A percentile compares a stretch with the other conserved stretches of the same genome.
Evolutionary conservation across 2,113 vertebrate genomes (phyloP).

Genomic region (Sprattus sprattus): DNA sequence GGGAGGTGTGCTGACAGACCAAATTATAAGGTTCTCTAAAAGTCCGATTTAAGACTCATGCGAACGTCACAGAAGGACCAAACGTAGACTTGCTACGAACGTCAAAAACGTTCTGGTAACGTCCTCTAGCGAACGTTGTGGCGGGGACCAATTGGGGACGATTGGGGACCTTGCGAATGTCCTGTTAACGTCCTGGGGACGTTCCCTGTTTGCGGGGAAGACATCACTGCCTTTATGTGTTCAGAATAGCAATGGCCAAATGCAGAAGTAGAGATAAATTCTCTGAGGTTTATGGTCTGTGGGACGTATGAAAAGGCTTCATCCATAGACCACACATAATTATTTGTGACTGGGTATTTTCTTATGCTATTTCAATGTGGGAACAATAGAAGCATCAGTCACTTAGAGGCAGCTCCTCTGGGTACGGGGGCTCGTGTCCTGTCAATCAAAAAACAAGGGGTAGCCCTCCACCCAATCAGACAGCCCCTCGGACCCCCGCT

Average conservation of each 20-base stretch:
- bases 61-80: no score
- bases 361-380: background rate
- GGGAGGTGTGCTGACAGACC: no score
- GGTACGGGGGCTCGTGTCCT: conserved; percentile 16
- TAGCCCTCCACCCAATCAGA: conserved; percentile 40
- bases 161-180: no score
- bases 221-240: no score
- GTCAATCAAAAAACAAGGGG: conserved; percentile 16
- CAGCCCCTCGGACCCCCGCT: conserved; percentile 38
- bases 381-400: background rate
- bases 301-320: background rate
- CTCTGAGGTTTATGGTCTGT: background rate
- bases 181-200: no score
- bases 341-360: background rate
- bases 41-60: no score
- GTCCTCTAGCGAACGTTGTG: no score
- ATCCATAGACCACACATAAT: background rate
- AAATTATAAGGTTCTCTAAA: no score
- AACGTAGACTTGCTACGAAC: no score
- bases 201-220: no score
- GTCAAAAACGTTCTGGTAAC: no score
- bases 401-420: background rate
- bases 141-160: no score
- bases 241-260: background rate
- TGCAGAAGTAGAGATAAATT: background rate